phyloP scores from a whole-genome alignment of 2,113 vertebrate genomes.

The Gadus macrocephalus region DNA sequence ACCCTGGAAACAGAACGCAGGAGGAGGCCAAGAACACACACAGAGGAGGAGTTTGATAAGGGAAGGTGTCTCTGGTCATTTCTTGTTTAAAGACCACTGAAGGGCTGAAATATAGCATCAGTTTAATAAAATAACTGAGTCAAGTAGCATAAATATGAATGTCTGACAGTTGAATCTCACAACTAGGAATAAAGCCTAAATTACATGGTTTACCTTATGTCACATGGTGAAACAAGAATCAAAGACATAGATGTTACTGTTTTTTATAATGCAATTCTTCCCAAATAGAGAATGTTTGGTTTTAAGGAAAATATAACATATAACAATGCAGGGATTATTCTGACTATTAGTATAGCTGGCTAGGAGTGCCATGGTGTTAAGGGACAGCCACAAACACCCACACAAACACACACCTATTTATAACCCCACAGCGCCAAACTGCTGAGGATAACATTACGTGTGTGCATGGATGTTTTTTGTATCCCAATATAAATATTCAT shows the following conservation, averaged over 20 bases:
- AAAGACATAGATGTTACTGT: neutral
- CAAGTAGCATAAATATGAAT: too few species aligned
- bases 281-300: too few species aligned
- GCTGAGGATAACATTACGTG: conserved; percentile 56
- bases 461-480: conserved; percentile 28
- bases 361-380: neutral
- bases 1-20: conserved; percentile 44
- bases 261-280: neutral
- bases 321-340: neutral
- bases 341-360: too few species aligned
- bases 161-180: too few species aligned
- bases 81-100: neutral
- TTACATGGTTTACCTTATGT: neutral
- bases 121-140: too few species aligned
- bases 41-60: neutral
- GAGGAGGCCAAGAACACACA: neutral
- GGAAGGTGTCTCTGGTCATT: neutral
- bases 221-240: neutral
- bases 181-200: neutral
- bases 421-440: neutral
- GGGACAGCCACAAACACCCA: neutral
- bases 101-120: too few species aligned
- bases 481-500: conserved; percentile 37
- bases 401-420: neutral
- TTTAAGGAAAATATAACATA: too few species aligned